Evolutionary conservation across 1,140 invertebrate genomes (phyloP), one percentile per base, ranked within the genome.

Genomic region (Drosophila ironensis): DNA sequence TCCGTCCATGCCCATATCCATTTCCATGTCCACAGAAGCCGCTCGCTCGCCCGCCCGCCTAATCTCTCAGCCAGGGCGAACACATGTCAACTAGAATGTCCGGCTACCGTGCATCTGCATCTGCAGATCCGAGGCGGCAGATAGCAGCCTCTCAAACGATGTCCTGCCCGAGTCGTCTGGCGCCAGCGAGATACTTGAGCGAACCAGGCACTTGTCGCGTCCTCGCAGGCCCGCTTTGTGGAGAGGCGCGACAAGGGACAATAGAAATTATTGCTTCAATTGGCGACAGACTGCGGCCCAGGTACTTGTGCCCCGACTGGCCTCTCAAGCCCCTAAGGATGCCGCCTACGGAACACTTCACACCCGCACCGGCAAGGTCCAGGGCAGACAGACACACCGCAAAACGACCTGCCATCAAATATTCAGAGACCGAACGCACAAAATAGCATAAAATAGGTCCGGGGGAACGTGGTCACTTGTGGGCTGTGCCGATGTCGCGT

Each of bases 211-310:
- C 78, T 82, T 84, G 77, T 84, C 56, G 78, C 78, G 68, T 70
- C 72, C 25, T 14, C 11, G 33, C 20, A 22, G 20, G 40, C 19
- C 5, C 38, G 24, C 41, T 14, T 37, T 37, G 22, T 19, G 33
- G 50, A 4, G 41, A 50, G 45, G 69, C 57, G 64, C 69, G 69
- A 72, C 69, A 59, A 44, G 33, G 37, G 51, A 67, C 78, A 84
- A 84, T 74, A 78, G 59, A 84, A 74, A 84, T 86, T 84, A 84
- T 86, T 84, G 67, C 80, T 84, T 78, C 73, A 84, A 84, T 86
- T 84, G 80, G 80, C 78, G 73, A 84, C 72, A 81, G 45, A 24
- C 37, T 11, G 33, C 4, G 30, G 6, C 5, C 30, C 52, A 57
- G 61, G 64, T 45, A 45, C 47, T 19, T 14, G 30, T 45, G 60